These are phyloP conservation scores for Gymnosoma rotundatum DNA, from an alignment of 2,888 invertebrate species.

Conservation along the genomic window DNA sequence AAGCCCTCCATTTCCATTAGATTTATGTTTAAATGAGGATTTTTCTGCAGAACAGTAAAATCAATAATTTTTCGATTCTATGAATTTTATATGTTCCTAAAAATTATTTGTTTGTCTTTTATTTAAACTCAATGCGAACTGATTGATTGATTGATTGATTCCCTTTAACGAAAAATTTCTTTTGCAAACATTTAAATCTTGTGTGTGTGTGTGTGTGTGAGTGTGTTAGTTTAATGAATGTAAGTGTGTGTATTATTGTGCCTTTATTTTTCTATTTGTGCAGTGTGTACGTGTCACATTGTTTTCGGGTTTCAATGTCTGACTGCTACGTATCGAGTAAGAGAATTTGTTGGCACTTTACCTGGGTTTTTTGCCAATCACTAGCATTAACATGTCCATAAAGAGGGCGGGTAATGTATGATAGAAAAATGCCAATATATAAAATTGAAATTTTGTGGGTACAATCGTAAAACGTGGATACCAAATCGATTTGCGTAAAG, in stretches of 20 bases:
- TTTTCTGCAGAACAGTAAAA: too few species aligned
- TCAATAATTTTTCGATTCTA: background rate
- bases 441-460: conserved; percentile 83
- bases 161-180: background rate
- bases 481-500: conserved; percentile 88
- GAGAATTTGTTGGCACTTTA: conserved; percentile 73
- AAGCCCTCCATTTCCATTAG: too few species aligned
- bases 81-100: background rate
- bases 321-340: conserved; percentile 14
- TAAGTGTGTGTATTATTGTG: background rate
- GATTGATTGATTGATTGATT: background rate
- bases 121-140: background rate
- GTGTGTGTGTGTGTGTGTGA: conserved; percentile 10
- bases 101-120: conserved; percentile 15
- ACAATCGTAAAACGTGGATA: conserved; percentile 85
- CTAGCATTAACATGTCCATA: conserved; percentile 83
- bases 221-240: background rate
- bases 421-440: conserved; percentile 84
- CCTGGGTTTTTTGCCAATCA: conserved; percentile 81
- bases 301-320: conserved; percentile 38
- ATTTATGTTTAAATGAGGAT: too few species aligned
- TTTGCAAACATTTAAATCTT: conserved; percentile 26
- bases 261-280: background rate
- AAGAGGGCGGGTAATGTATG: conserved; percentile 87
- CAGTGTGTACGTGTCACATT: conserved; percentile 41